phyloP scores from a whole-genome alignment of 2,113 vertebrate genomes.

The Vidua macroura region DNA sequence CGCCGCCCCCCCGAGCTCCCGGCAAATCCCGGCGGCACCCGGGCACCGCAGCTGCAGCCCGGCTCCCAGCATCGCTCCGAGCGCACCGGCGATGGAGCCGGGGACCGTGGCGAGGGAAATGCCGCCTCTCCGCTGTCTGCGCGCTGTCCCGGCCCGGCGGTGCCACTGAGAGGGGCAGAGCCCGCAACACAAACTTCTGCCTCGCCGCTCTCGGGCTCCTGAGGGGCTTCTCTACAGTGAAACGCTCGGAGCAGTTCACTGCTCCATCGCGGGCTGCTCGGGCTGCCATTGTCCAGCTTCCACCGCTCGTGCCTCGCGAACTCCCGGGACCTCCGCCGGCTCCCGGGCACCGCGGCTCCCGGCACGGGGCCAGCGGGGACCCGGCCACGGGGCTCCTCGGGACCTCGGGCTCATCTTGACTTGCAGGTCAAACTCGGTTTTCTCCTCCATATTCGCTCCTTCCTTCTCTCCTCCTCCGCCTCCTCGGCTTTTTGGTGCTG shows the following conservation, averaged over 20 bases:
- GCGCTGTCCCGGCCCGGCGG: not conserved
- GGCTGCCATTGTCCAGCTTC: not conserved
- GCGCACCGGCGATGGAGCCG: not conserved
- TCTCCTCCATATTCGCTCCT: slow-evolving; percentile 33
- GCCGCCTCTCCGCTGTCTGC: not conserved
- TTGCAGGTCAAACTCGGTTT: not conserved
- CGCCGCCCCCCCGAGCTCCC: not conserved
- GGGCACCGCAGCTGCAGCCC: slow-evolving; percentile 16
- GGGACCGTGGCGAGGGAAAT: rapidly evolving
- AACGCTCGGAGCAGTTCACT: not conserved
- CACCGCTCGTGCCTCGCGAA: not conserved
- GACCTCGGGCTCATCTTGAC: not conserved
- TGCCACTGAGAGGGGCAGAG: not conserved
- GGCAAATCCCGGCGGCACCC: not conserved
- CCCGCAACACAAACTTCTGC: not conserved
- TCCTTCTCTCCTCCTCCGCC: slow-evolving; percentile 31
- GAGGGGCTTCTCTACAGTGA: not conserved
- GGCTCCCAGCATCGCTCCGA: not conserved
- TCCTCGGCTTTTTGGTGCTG: slow-evolving; percentile 26
- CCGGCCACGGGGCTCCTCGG: not conserved
- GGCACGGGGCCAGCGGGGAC: not conserved
- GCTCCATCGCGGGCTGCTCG: not conserved
- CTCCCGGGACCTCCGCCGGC: not conserved
- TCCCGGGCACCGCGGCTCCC: not conserved
- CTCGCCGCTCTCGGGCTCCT: not conserved